Evolutionary conservation across 1,140 invertebrate species (phyloP).

Genomic region (Leguminivora glycinivorella): DNA sequence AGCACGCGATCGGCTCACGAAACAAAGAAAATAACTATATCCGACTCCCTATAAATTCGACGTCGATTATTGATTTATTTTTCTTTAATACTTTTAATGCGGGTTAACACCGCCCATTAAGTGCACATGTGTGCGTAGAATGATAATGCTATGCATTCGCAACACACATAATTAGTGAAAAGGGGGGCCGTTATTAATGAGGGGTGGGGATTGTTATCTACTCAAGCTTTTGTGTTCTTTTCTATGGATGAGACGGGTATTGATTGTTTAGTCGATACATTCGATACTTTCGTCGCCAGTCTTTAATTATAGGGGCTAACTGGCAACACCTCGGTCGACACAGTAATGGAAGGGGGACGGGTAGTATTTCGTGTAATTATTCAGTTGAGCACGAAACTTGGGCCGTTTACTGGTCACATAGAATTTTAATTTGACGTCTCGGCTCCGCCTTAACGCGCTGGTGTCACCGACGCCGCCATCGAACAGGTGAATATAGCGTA

Average conservation of each 20-base stretch:
- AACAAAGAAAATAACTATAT: slow-evolving; percentile 65
- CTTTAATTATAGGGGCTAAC: slow-evolving; percentile 74
- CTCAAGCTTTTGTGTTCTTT: slow-evolving; percentile 75
- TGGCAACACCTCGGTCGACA: slow-evolving; percentile 71
- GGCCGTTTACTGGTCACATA: slow-evolving; percentile 61
- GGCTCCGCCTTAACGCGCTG: slow-evolving; percentile 23
- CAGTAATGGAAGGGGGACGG: slow-evolving; percentile 62
- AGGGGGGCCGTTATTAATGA: slow-evolving; percentile 71
- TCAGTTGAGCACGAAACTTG: slow-evolving; percentile 66
- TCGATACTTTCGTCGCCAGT: slow-evolving; percentile 43
- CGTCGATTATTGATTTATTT: slow-evolving; percentile 61
- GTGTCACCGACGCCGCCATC: slow-evolving; percentile 3
- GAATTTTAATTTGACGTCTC: slow-evolving; percentile 54
- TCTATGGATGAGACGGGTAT: slow-evolving; percentile 67
- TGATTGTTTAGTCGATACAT: slow-evolving; percentile 74
- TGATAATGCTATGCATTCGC: slow-evolving; percentile 64
- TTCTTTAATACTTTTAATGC: slow-evolving; percentile 57
- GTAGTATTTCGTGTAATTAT: slow-evolving; percentile 73
- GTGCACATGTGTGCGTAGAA: slow-evolving; percentile 39
- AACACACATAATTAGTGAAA: slow-evolving; percentile 76
- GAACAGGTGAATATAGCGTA: neutral
- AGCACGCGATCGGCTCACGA: slow-evolving; percentile 62
- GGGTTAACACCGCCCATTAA: slow-evolving; percentile 52
- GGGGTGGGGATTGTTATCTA: slow-evolving; percentile 71
- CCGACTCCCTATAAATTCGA: slow-evolving; percentile 47